Percentiles rank a stretch among this genome's conserved stretches.
phyloP scores from a whole-genome alignment of 2,888 invertebrate species.

The Andrena flavipes region DNA sequence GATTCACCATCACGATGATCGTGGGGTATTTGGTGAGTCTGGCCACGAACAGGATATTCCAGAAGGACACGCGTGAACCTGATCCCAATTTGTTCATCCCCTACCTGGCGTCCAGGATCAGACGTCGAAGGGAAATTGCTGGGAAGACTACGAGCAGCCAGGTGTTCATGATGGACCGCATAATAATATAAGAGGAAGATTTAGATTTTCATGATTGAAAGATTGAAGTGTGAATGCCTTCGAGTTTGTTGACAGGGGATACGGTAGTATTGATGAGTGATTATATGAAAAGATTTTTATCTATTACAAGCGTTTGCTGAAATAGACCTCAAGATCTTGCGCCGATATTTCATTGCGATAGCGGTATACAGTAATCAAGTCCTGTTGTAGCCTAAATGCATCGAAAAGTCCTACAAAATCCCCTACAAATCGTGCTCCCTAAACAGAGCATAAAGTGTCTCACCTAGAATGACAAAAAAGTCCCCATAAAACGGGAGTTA shows the following conservation, averaged over 20 bases:
- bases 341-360: too few relatives aligned
- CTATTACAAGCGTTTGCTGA: background rate
- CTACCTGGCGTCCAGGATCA: conserved; percentile 85
- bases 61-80: conserved; percentile 79
- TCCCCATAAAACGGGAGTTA: background rate
- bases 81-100: conserved; percentile 88
- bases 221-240: background rate
- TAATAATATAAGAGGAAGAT: conserved; percentile 17
- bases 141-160: conserved; percentile 75
- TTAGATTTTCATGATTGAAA: background rate
- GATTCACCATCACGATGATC: conserved; percentile 85
- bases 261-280: background rate
- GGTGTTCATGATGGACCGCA: conserved; percentile 72
- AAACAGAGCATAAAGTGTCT: too few relatives aligned
- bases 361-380: too few relatives aligned
- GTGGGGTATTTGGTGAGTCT: conserved; percentile 86
- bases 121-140: conserved; percentile 71
- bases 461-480: too few relatives aligned
- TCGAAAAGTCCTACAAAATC: too few relatives aligned
- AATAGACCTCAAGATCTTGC: too few relatives aligned
- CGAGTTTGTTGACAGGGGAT: background rate
- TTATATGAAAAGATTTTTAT: background rate
- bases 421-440: too few relatives aligned
- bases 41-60: conserved; percentile 80
- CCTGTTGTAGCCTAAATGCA: too few relatives aligned